Percentiles rank a stretch among this genome's conserved stretches.
These are phyloP conservation scores for Nebria brevicollis DNA, from an alignment of 2,888 invertebrate species.

Conservation along the genomic window DNA sequence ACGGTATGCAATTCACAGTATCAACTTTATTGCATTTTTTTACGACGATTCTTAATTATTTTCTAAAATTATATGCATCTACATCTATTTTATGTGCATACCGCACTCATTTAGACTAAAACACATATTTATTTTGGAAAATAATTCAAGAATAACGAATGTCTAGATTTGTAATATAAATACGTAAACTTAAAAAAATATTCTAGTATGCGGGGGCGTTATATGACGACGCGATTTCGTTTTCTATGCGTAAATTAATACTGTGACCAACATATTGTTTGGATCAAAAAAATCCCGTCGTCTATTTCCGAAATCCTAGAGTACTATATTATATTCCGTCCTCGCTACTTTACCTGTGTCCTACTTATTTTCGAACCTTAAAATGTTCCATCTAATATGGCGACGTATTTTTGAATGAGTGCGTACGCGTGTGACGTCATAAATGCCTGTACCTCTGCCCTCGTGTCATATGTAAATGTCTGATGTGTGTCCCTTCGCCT, in stretches of 20 bases:
- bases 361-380: neutral
- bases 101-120: too few relatives aligned
- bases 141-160: too few relatives aligned
- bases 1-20: neutral
- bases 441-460: slow-evolving; percentile 23
- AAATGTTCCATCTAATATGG: neutral
- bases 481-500: neutral
- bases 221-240: too few relatives aligned
- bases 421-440: slow-evolving; percentile 24
- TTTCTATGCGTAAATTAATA: neutral
- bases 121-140: too few relatives aligned
- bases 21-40: neutral
- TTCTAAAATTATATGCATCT: neutral
- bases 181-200: too few relatives aligned
- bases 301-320: neutral
- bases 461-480: neutral
- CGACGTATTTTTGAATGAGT: neutral
- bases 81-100: too few relatives aligned
- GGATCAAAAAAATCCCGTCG: neutral
- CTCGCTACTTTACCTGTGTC: slow-evolving; percentile 1
- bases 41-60: neutral
- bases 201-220: too few relatives aligned
- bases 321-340: slow-evolving; percentile 1
- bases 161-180: too few relatives aligned
- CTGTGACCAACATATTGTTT: neutral